These are phyloP conservation scores for Sinella curviseta DNA, from an alignment of 1,140 invertebrate genomes.

Conservation along the genomic window DNA sequence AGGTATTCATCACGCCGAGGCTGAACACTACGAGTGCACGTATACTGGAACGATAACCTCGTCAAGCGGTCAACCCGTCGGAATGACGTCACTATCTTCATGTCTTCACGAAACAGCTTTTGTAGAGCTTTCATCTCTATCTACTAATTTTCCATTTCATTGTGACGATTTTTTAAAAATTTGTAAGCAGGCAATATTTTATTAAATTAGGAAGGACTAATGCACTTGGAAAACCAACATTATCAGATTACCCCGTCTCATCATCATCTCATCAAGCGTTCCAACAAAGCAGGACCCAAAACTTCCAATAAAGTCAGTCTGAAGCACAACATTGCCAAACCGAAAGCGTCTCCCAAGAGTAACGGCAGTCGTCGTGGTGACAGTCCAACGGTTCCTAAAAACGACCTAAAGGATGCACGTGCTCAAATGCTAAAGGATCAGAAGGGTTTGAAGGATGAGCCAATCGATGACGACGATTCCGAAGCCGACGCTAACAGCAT, in stretches of 20 bases:
- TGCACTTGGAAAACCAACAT: background rate
- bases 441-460: background rate
- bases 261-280: background rate
- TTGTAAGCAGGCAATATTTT: no score
- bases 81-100: background rate
- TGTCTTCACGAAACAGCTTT: background rate
- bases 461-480: background rate
- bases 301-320: no score
- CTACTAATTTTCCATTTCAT: background rate
- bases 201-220: background rate
- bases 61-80: background rate
- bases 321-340: background rate
- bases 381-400: background rate
- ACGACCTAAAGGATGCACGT: background rate
- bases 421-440: conserved; percentile 6
- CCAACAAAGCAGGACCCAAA: background rate
- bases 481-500: background rate
- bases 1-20: background rate
- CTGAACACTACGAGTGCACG: background rate
- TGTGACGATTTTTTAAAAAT: background rate
- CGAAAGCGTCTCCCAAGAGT: no score
- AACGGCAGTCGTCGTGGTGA: background rate
- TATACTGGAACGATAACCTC: background rate
- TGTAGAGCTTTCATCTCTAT: background rate
- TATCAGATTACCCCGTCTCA: background rate